Conservation (phyloP, 1,140 invertebrate species). For the Cotesia chilonis region DNA sequence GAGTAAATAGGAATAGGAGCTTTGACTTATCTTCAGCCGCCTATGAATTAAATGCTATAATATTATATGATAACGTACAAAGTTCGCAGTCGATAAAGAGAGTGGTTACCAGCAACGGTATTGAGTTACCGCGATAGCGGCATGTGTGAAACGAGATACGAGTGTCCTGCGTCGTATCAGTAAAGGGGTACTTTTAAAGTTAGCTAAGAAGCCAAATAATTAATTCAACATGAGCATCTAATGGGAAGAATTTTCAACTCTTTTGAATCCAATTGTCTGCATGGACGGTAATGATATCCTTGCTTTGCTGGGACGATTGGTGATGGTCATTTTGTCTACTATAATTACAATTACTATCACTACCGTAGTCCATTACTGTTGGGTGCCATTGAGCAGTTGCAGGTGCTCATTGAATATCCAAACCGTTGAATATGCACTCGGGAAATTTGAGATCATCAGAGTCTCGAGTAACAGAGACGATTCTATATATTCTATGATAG, state of each 20-base stretch:
- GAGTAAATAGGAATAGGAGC: background rate
- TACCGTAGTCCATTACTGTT: too few relatives aligned
- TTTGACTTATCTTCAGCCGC: slow-evolving; percentile 19
- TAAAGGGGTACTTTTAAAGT: slow-evolving; percentile 7
- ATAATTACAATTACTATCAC: too few relatives aligned
- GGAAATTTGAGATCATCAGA: background rate
- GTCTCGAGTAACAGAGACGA: too few relatives aligned
- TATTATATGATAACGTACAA: background rate
- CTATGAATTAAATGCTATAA: background rate
- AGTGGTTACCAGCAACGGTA: slow-evolving; percentile 46
- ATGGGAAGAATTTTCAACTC: background rate
- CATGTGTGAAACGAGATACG: slow-evolving; percentile 45
- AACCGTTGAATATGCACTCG: background rate
- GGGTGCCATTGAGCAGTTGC: background rate
- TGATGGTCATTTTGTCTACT: too few relatives aligned
- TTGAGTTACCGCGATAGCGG: slow-evolving; percentile 48
- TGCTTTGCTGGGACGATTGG: too few relatives aligned
- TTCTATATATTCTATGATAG: too few relatives aligned
- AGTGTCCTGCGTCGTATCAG: background rate
- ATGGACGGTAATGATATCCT: too few relatives aligned
- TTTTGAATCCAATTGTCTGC: background rate
- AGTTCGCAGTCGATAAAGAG: slow-evolving; percentile 9
- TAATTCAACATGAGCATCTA: background rate
- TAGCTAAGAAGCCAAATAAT: slow-evolving; percentile 12
- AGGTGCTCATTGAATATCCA: slow-evolving; percentile 15